Base-by-base conservation (phyloP, 2,888 invertebrate genomes). In the Encarsia formosa region DNA sequence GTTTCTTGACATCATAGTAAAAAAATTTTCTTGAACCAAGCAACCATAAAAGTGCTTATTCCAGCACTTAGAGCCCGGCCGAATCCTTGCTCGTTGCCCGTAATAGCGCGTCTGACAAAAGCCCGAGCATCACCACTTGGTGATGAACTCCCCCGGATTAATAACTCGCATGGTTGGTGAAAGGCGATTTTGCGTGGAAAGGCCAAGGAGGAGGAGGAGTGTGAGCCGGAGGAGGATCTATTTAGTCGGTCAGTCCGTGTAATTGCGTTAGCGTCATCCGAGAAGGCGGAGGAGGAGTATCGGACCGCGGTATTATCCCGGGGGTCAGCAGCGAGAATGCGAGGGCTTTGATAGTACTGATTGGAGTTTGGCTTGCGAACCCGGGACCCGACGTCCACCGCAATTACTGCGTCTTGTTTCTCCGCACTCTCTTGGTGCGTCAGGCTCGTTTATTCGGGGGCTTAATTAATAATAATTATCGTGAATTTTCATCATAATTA, bases 231-330 rank as follows among this genome's bases (percentile, higher is more conserved):
- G 37, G 23, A 11, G 11, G 26, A 26, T 26, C 6, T 11, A 26
- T 26, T 26, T 26, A 26, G 26, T 48, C 53, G 56, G 57, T 26
- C 11, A 26, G 26, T 48, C 53, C 57, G 57, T 63, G 59, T 68
- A 69, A 70, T 69, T 68, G 63, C 63, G 61, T 68, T 66, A 66
- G 63, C 64, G 63, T 66, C 63, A 63, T 65, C 59, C 61, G 62
- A 59, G 59, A 16, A 34, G 16, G 18, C 11, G 15, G 24, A 46
- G 18, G 32, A 19, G 22, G 20, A 35, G 29, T 43, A 19, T 59
- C 58, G 57, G 61, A 59, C 54, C 42, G 49, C 54, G 48, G 54
- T 47, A 59, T 60, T 61, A 60, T 59, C 57, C 59, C n/a, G n/a
- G n/a, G n/a, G n/a, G 56, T 58, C 57, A 59, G 49, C 51, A 20